These are phyloP conservation scores for Pygoscelis adeliae DNA, from an alignment of 2,113 vertebrate genomes.

Conservation along the genomic window DNA sequence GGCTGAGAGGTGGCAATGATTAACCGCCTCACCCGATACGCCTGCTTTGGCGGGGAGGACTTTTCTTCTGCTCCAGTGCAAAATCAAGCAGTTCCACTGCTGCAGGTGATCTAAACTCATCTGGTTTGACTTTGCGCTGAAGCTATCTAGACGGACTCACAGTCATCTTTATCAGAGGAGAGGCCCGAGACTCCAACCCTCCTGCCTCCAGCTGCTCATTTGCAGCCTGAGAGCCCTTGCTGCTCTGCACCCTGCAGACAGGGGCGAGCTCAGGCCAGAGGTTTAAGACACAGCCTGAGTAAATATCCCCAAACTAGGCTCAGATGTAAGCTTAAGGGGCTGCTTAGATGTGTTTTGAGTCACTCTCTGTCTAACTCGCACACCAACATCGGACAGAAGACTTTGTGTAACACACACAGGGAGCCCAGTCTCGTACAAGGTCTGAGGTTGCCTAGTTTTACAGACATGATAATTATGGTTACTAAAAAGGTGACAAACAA, in stretches of 20 bases:
- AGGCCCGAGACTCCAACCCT: not conserved
- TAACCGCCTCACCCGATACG: accelerated
- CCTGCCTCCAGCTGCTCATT: not conserved
- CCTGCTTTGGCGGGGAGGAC: not conserved
- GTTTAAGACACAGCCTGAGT: not conserved
- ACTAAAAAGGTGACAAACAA: not conserved
- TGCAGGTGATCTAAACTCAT: not conserved
- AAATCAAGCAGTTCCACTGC: not conserved
- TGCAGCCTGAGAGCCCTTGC: not conserved
- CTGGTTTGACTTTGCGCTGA: not conserved
- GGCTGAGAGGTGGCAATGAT: not conserved
- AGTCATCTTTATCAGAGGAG: not conserved
- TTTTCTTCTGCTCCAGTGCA: not conserved
- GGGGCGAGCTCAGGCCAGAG: not conserved
- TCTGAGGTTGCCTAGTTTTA: not conserved
- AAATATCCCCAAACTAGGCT: not conserved
- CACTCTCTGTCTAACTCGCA: not conserved
- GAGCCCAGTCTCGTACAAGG: not conserved
- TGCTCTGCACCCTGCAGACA: not conserved
- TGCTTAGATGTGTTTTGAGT: not conserved
- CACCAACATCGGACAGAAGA: not conserved
- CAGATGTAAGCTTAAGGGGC: not conserved
- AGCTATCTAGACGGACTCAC: not conserved
- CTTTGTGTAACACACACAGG: not conserved
- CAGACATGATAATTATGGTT: not conserved